Evolutionary conservation across 2,888 invertebrate genomes (phyloP).

Genomic region (Apamea sordens): DNA sequence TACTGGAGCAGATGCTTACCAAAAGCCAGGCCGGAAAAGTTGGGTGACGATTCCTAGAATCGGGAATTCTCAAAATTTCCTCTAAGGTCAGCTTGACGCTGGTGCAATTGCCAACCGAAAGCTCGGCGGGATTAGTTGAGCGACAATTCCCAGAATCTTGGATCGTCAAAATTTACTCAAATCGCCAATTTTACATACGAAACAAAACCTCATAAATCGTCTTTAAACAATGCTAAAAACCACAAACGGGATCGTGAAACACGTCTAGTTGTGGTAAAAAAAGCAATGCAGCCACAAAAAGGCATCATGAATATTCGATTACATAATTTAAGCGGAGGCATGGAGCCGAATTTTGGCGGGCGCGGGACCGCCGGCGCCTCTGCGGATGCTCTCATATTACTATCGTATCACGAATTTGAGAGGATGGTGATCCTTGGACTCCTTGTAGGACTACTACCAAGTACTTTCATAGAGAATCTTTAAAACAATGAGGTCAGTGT

Average conservation of each 20-base stretch:
- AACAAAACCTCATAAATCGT: conserved; percentile 20
- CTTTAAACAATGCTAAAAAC: conserved; percentile 45
- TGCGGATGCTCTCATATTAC: conserved; percentile 69
- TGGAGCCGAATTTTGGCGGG: conserved; percentile 72
- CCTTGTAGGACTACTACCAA: background rate
- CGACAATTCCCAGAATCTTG: conserved; percentile 21
- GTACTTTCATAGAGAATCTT: conserved; percentile 1
- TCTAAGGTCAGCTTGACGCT: background rate
- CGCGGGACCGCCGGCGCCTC: conserved; percentile 78
- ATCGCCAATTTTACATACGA: background rate
- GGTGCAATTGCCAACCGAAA: conserved; percentile 1
- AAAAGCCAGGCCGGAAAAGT: background rate
- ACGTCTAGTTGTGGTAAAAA: conserved; percentile 68
- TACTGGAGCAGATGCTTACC: background rate
- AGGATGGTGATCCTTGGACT: background rate
- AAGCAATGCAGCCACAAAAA: conserved; percentile 77
- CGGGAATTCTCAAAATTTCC: background rate
- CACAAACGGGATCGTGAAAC: conserved; percentile 57
- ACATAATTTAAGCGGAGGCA: conserved; percentile 82
- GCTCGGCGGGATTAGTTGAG: background rate
- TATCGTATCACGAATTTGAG: conserved; percentile 63
- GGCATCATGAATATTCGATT: conserved; percentile 83
- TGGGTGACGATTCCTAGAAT: conserved; percentile 28
- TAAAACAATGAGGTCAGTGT: background rate
- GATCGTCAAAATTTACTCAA: conserved; percentile 3